These are phyloP conservation scores for Gallinago undulata DNA, from an alignment of 2,113 vertebrate species.

Conservation along the genomic window DNA sequence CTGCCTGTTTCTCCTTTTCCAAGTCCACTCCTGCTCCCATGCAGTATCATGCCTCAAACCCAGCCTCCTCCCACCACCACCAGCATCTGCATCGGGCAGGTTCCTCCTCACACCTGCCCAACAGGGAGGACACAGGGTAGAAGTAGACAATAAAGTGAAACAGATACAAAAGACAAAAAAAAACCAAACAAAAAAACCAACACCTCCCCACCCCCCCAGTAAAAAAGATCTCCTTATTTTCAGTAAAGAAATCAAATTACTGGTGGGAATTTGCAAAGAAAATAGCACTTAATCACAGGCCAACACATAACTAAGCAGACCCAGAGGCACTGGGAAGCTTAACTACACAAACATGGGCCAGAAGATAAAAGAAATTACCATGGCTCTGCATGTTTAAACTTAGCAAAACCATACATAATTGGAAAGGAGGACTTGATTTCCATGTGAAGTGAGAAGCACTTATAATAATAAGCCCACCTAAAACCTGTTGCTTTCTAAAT, in stretches of 20 bases:
- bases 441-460: neutral
- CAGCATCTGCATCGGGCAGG: neutral
- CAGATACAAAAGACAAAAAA: neutral
- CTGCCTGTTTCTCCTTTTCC: neutral
- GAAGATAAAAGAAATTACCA: neutral
- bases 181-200: too few relatives aligned
- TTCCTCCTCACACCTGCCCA: neutral
- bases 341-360: neutral
- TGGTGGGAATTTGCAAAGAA: neutral
- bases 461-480: neutral
- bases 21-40: neutral
- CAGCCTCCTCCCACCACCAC: neutral
- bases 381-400: neutral
- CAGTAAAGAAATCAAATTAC: neutral
- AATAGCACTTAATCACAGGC: neutral
- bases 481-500: neutral
- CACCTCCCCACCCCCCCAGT: neutral
- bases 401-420: neutral
- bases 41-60: neutral
- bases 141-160: neutral
- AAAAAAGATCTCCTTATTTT: neutral
- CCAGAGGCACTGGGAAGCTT: neutral
- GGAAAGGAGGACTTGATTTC: neutral
- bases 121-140: neutral
- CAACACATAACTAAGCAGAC: neutral